Conservation (phyloP, 2,797 vertebrate species). For the Melanotaenia maccullochi region DNA sequence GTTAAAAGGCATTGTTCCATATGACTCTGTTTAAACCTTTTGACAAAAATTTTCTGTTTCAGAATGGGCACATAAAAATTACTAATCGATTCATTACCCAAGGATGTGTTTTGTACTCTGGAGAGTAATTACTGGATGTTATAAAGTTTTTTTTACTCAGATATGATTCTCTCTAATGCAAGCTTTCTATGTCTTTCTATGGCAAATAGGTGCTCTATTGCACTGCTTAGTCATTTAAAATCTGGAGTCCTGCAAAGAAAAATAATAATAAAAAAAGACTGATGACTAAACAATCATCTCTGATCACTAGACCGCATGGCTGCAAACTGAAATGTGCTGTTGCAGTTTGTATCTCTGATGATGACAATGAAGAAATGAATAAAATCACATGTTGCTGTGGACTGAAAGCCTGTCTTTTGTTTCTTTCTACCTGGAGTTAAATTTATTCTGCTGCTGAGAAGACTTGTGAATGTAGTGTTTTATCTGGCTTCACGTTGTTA, state of each 20-base stretch:
- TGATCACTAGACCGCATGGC: conserved; percentile 36
- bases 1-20: conserved; percentile 13
- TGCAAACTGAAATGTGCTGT: conserved; percentile 36
- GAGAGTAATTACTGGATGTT: conserved; percentile 5
- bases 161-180: conserved; percentile 27
- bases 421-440: conserved; percentile 7
- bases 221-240: conserved; percentile 34
- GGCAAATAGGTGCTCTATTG: conserved; percentile 22
- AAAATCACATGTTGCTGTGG: conserved; percentile 72
- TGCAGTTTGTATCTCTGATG: conserved; percentile 55
- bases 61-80: neutral
- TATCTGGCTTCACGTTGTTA: neutral
- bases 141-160: conserved; percentile 14
- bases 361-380: conserved; percentile 55
- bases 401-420: conserved; percentile 22
- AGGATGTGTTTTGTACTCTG: conserved; percentile 6
- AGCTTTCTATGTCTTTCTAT: conserved; percentile 14
- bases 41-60: neutral
- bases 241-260: conserved; percentile 23
- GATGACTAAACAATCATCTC: conserved; percentile 15
- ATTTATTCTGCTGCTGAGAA: neutral
- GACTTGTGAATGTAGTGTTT: neutral
- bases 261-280: conserved; percentile 3
- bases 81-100: conserved; percentile 3
- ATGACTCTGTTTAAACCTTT: neutral